Evolutionary conservation across 64 coral and sea anemone species (phyloP).

Genomic region (Pachyseris speciosa): DNA sequence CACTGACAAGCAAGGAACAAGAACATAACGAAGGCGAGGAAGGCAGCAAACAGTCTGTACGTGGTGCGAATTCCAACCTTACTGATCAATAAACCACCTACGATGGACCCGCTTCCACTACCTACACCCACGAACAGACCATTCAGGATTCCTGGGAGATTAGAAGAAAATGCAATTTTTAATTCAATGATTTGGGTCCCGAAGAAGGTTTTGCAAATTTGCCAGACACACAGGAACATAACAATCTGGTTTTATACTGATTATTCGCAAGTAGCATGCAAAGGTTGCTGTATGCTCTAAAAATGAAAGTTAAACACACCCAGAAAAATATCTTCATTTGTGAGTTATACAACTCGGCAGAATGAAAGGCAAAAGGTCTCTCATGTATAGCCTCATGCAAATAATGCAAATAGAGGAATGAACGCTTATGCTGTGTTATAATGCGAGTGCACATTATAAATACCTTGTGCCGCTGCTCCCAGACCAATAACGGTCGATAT

Average conservation of each 20-base stretch:
- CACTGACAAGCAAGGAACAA: neutral
- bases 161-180: neutral
- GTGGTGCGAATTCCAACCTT: conserved; percentile 17
- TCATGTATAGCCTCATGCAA: too few species aligned
- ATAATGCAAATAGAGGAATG: too few species aligned
- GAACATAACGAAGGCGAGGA: neutral
- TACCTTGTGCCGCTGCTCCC: conserved; percentile 52
- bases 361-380: too few species aligned
- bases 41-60: conserved; percentile 16
- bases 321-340: too few species aligned
- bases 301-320: too few species aligned
- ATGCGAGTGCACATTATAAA: neutral
- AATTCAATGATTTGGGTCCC: neutral
- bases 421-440: too few species aligned
- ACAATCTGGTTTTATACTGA: too few species aligned
- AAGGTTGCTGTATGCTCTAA: too few species aligned
- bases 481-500: conserved; percentile 16
- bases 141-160: conserved; percentile 33
- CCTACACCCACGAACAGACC: conserved; percentile 53
- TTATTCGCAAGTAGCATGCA: too few species aligned
- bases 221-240: too few species aligned
- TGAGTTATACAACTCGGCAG: too few species aligned
- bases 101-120: neutral
- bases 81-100: conserved; percentile 32
- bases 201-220: too few species aligned